phyloP scores from a whole-genome alignment of 2,797 vertebrate species.

The Telmatherina bonti region DNA sequence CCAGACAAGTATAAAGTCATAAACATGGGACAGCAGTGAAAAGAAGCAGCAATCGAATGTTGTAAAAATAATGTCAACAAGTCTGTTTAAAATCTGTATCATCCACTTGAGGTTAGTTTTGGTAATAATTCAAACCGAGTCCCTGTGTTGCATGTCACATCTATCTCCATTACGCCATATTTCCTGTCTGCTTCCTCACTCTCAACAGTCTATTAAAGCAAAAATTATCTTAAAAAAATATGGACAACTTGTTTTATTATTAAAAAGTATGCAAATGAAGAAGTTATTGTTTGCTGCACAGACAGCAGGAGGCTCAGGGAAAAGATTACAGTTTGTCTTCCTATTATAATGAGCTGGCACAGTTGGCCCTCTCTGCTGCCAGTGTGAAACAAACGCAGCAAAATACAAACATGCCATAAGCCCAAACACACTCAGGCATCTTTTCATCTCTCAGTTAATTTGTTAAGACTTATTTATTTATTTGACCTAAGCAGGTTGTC shows the following conservation, averaged over 20 bases:
- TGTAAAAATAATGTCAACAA: neutral
- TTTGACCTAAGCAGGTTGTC: constrained; percentile 7
- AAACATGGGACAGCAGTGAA: constrained; percentile 1
- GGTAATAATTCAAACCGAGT: neutral
- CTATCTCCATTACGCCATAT: neutral
- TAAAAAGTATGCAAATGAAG: constrained; percentile 17
- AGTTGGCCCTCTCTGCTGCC: constrained; percentile 16
- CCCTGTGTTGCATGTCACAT: neutral
- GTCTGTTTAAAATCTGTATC: constrained; percentile 3
- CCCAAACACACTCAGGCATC: constrained; percentile 23
- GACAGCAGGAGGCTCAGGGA: constrained; percentile 10
- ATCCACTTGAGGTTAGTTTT: neutral
- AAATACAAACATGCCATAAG: constrained; percentile 39
- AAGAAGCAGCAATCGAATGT: neutral
- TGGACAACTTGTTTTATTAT: constrained; percentile 8
- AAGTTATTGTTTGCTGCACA: constrained; percentile 2
- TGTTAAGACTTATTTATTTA: constrained; percentile 21
- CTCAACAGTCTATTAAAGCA: neutral
- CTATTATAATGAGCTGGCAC: constrained; percentile 19
- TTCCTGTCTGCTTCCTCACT: neutral
- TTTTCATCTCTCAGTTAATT: constrained; percentile 18
- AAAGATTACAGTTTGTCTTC: constrained; percentile 14
- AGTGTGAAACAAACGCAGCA: constrained; percentile 38
- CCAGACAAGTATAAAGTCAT: constrained; percentile 9
- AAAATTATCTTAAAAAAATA: neutral